phyloP scores from a whole-genome alignment of 2,113 vertebrate genomes.

The Hemiscyllium ocellatum region DNA sequence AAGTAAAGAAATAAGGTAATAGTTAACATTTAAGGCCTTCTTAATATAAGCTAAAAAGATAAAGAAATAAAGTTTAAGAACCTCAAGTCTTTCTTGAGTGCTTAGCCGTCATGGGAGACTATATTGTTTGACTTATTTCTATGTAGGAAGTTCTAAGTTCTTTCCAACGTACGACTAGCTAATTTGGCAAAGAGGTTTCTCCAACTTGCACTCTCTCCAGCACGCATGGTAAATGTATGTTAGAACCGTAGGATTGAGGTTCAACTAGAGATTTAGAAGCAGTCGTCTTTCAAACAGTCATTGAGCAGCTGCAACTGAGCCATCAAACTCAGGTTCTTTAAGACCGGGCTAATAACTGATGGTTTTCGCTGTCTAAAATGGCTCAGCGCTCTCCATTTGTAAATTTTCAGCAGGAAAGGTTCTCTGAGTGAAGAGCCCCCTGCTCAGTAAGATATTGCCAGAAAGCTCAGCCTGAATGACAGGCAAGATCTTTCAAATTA shows the following conservation, averaged over 20 bases:
- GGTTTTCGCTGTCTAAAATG: not conserved
- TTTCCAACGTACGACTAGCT: no score
- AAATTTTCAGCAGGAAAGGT: not conserved
- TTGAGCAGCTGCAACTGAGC: no score
- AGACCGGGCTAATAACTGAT: not conserved
- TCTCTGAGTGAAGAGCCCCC: not conserved
- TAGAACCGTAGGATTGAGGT: not conserved
- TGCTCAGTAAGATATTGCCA: not conserved
- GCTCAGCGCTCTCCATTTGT: not conserved
- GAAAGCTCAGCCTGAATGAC: not conserved
- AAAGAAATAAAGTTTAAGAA: no score
- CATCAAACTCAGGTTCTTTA: not conserved
- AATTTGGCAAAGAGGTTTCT: not conserved
- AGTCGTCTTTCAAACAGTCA: not conserved
- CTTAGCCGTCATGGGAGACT: no score
- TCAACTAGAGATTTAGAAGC: not conserved
- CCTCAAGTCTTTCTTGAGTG: no score
- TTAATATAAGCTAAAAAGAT: no score
- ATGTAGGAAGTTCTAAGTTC: no score
- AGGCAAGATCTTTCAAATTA: not conserved
- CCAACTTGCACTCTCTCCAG: not conserved
- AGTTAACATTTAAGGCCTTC: no score
- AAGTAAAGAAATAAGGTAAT: no score
- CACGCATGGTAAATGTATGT: no score
- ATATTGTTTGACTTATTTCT: no score